Percentiles rank a stretch among this genome's conserved stretches.
Conservation (phyloP, 2,888 invertebrate genomes). For the Sinopyrophorus schimmeli region DNA sequence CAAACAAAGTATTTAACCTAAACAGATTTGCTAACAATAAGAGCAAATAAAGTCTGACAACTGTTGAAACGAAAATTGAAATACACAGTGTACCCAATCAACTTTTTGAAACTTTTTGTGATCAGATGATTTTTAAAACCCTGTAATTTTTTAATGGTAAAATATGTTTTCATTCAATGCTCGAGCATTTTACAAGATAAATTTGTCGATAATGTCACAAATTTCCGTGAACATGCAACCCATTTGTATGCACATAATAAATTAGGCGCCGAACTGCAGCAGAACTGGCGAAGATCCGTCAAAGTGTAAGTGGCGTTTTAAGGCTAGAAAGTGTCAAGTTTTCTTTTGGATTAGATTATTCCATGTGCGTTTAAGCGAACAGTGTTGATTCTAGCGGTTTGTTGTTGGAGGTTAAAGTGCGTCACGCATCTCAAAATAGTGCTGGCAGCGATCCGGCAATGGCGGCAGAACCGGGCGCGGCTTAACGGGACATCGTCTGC, state of each 20-base stretch:
- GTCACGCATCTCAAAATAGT: slow-evolving; percentile 46
- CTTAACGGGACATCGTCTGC: slow-evolving; percentile 34
- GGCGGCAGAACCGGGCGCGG: slow-evolving; percentile 34
- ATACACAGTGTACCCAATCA: too few relatives aligned
- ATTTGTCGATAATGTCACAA: too few relatives aligned
- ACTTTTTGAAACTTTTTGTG: too few relatives aligned
- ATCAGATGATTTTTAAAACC: too few relatives aligned
- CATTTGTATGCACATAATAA: slow-evolving; percentile 5
- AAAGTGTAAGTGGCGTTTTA: neutral
- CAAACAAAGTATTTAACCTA: too few relatives aligned
- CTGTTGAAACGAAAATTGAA: too few relatives aligned
- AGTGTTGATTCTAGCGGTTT: slow-evolving; percentile 13
- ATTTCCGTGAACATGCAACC: too few relatives aligned
- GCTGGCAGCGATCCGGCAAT: slow-evolving; percentile 42
- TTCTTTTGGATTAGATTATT: slow-evolving; percentile 4
- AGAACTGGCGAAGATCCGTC: neutral
- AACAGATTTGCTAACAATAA: too few relatives aligned
- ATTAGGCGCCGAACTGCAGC: neutral
- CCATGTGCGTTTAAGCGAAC: slow-evolving; percentile 2
- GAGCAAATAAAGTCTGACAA: too few relatives aligned
- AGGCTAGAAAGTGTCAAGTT: neutral
- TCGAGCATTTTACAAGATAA: too few relatives aligned
- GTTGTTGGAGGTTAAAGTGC: slow-evolving; percentile 42
- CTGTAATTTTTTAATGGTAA: too few relatives aligned
- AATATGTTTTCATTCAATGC: too few relatives aligned